Percentiles rank a stretch among this genome's conserved stretches.
Evolutionary conservation across 2,113 vertebrate genomes (phyloP).

Genomic region (Zapornia atra): DNA sequence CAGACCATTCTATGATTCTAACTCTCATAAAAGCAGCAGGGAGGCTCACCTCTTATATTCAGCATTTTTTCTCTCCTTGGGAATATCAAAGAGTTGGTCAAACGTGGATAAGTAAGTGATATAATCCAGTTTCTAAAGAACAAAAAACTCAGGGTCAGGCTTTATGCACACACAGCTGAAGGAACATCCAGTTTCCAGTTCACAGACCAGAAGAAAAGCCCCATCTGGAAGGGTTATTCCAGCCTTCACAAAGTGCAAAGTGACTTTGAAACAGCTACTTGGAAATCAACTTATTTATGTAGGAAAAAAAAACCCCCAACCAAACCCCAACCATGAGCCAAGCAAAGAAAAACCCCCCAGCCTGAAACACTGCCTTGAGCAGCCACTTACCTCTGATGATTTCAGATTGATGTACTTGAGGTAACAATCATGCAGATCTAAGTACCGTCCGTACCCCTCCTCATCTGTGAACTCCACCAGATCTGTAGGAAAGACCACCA

Average conservation of each 20-base stretch:
- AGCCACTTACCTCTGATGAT: conserved; percentile 84
- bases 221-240: not conserved
- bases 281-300: not conserved
- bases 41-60: conserved; percentile 90
- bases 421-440: conserved; percentile 97
- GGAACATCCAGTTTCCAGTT: not conserved
- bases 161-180: not conserved
- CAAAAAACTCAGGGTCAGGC: not conserved
- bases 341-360: not conserved
- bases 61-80: conserved; percentile 95
- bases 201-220: not conserved
- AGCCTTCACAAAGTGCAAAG: not conserved
- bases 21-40: not conserved
- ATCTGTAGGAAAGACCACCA: conserved; percentile 71
- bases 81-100: conserved; percentile 97
- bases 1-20: too few relatives aligned
- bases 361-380: not conserved
- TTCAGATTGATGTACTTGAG: conserved; percentile 98
- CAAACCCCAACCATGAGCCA: not conserved
- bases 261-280: not conserved
- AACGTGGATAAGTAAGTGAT: conserved; percentile 95
- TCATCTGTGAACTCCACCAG: conserved; percentile 98
- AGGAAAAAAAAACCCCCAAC: not conserved
- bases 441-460: conserved; percentile 94
- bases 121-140: conserved; percentile 91